Evolutionary conservation across 2,888 invertebrate genomes (phyloP), one percentile per base, ranked within the genome.

Genomic region (Drosophila prolongata): DNA sequence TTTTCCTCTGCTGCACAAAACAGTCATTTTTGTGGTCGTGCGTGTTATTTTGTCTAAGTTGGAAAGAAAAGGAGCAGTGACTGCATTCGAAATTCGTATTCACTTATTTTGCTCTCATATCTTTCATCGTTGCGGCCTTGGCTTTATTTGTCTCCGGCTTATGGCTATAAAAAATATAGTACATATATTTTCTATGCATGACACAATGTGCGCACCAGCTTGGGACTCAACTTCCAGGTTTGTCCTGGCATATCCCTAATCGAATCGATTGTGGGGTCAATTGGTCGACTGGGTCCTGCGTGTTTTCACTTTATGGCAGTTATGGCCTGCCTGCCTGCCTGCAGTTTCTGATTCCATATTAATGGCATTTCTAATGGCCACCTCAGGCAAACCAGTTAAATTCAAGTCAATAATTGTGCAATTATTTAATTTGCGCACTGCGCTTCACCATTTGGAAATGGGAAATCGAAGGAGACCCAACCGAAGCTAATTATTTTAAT

Each of bases 401-500:
- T 80, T 60, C 52, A 37, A 30, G 8, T 24, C 62, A 53, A 53
- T 79, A 83, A 80, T 80, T 80, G 78, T 55, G 62, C 76, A 83
- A 79, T 79, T 81, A 80, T 77, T 71, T 70, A 38, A 74, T 67
- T 68, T 65, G 27, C 35, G 53, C 61, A 42, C 14, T 40, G 62
- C 57, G 38, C 57, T 19, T 19, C 11, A 10, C 13, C 54, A 52
- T 54, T 62, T 38, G 53, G 53, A 9, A 44, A 59, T 30, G 8
- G 30, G 30, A 30, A 44, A 59, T 37, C 43, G 59, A 44, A 60
- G 44, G 1, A 42, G 42, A 3, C n/a, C 8, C 24, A 24, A 4
- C 11, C 44, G 50, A 6, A 56, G 69, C 72, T 79, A 83, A 84
- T 84, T 85, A 83, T 70, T 85, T 84, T 80, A 84, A 84, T 79